Evolutionary conservation across 2,113 vertebrate species (phyloP).

Genomic region (Rhinolophus ferrumequinum): DNA sequence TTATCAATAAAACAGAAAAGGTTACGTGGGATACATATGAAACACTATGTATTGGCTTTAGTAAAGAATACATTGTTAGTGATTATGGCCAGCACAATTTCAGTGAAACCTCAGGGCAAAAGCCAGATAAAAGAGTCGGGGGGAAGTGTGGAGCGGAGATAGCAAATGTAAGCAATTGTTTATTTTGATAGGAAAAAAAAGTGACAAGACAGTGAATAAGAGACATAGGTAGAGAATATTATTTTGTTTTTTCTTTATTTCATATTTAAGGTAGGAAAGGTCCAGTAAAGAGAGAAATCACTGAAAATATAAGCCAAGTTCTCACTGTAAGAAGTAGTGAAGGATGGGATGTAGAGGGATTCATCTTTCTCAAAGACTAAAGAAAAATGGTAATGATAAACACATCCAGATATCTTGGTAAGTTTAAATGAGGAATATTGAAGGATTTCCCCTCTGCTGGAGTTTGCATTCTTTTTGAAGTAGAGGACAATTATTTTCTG

Average conservation of each 20-base stretch:
- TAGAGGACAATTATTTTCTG: not conserved
- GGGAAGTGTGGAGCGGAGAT: not conserved
- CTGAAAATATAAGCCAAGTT: not conserved
- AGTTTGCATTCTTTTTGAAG: not conserved
- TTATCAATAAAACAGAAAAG: not conserved
- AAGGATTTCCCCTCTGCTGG: not conserved
- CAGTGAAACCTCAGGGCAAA: not conserved
- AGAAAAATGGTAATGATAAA: not conserved
- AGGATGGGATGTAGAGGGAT: not conserved
- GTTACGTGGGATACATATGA: not conserved
- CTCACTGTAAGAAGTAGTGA: not conserved
- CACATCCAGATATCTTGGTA: not conserved
- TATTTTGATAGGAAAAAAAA: not conserved
- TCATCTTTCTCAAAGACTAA: not conserved
- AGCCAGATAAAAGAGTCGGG: not conserved
- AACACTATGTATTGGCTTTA: not conserved
- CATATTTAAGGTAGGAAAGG: not conserved
- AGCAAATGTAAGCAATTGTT: not conserved
- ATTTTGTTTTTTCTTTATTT: not conserved
- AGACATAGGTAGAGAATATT: not conserved
- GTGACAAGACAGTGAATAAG: not conserved
- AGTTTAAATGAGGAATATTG: not conserved
- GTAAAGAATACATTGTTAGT: not conserved
- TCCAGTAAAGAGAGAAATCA: not conserved
- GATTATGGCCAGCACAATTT: not conserved